These are phyloP conservation scores for Cygnus olor DNA, from an alignment of 2,797 vertebrate species.

Conservation along the genomic window DNA sequence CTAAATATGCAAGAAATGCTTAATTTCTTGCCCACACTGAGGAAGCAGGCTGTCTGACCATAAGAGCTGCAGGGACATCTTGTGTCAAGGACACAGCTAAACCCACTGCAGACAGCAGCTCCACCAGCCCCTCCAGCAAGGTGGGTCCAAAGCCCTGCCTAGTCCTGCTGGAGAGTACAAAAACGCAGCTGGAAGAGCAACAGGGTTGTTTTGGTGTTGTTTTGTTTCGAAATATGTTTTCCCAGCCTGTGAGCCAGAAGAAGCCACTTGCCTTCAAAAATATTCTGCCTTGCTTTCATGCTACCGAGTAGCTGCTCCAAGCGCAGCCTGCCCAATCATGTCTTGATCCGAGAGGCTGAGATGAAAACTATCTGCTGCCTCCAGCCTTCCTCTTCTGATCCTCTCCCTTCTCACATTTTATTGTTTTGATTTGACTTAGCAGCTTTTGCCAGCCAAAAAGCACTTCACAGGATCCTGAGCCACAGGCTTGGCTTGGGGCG, in stretches of 20 bases:
- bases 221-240: fast-evolving
- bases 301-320: not conserved
- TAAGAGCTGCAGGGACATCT: not conserved
- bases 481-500: not conserved
- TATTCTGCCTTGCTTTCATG: not conserved
- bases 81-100: not conserved
- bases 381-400: not conserved
- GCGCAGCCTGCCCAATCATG: not conserved
- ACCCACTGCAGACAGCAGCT: not conserved
- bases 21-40: not conserved
- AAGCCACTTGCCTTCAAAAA: not conserved
- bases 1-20: not conserved
- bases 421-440: not conserved
- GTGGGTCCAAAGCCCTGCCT: not conserved
- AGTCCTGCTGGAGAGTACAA: fast-evolving
- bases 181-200: not conserved
- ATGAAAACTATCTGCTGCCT: constrained; percentile 10
- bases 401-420: not conserved
- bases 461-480: not conserved
- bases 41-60: not conserved
- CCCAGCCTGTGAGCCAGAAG: not conserved
- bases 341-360: not conserved
- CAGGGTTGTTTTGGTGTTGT: not conserved
- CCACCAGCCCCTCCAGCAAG: not conserved
- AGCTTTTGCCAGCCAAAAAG: not conserved